A percentile compares a stretch with the other conserved stretches of the same genome.
Conservation (phyloP, 2,113 vertebrate species). For the Tinamus guttatus region DNA sequence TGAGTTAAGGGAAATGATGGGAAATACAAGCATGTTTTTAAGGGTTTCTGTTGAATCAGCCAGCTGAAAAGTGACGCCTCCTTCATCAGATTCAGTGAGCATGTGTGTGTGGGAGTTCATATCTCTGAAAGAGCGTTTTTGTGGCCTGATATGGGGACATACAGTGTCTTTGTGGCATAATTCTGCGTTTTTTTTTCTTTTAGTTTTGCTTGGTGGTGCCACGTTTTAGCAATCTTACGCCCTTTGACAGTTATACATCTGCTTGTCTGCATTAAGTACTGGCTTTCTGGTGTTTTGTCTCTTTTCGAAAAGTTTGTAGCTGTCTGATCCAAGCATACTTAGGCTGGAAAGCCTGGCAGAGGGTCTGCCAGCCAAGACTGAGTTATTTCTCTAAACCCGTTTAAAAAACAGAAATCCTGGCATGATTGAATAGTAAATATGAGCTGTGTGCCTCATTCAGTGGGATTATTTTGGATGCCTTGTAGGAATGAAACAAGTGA, state of each 20-base stretch:
- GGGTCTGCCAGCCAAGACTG: constrained; percentile 20
- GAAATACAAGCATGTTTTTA: fast-evolving
- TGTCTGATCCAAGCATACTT: constrained; percentile 30
- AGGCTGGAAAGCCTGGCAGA: constrained; percentile 45
- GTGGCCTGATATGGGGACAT: neutral
- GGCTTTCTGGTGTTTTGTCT: no score
- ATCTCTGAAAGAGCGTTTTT: neutral
- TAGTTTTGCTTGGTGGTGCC: constrained; percentile 32
- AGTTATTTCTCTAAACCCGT: constrained; percentile 54
- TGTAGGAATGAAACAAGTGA: neutral
- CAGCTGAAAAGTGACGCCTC: neutral
- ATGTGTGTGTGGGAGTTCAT: neutral
- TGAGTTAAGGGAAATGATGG: neutral
- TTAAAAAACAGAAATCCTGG: constrained; percentile 33
- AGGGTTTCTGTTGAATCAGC: neutral
- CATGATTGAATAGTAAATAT: constrained; percentile 37
- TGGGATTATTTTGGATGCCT: constrained; percentile 36
- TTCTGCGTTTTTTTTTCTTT: neutral
- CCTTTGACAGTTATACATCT: constrained; percentile 16
- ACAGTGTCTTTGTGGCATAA: constrained; percentile 10
- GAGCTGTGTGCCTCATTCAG: constrained; percentile 40
- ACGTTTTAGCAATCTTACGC: constrained; percentile 28
- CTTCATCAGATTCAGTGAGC: neutral
- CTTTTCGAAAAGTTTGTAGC: constrained; percentile 3
- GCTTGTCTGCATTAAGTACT: constrained; percentile 59